These are phyloP conservation scores for Lepeophtheirus nordmannii DNA, from an alignment of 2,888 invertebrate species.

Conservation along the genomic window DNA sequence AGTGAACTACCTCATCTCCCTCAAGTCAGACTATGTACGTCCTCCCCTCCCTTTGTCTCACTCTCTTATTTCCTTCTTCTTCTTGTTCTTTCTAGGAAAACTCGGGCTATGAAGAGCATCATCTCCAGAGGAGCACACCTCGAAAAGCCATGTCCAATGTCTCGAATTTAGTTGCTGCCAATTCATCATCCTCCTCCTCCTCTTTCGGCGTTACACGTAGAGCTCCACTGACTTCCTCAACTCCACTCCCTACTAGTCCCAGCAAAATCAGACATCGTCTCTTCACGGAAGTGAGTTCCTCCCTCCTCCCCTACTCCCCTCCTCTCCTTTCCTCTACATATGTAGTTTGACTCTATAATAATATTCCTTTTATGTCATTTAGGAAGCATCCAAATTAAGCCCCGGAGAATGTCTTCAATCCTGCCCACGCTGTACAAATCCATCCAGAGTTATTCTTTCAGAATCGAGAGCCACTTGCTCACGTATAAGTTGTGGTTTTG, in stretches of 20 bases:
- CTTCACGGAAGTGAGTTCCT: conserved; percentile 8
- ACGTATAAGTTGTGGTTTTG: conserved; percentile 6
- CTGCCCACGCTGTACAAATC: conserved; percentile 10
- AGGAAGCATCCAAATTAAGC: conserved; percentile 13
- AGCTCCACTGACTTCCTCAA: not conserved
- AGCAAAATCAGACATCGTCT: conserved; percentile 15
- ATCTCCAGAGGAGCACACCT: conserved; percentile 2
- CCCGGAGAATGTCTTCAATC: conserved; percentile 10
- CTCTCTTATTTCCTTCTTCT: not conserved
- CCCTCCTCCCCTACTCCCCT: not conserved
- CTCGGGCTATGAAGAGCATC: not conserved
- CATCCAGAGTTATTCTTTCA: conserved; percentile 10
- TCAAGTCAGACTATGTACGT: not conserved
- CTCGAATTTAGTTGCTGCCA: not conserved
- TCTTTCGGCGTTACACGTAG: not conserved
- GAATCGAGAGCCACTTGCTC: conserved; percentile 1
- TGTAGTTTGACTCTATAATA: too few species aligned
- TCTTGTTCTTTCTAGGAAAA: not conserved
- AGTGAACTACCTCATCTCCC: not conserved
- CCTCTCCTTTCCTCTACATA: too few species aligned
- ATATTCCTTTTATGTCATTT: not conserved
- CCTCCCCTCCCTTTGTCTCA: not conserved
- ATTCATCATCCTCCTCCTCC: not conserved
- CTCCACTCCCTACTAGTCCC: conserved; percentile 2
- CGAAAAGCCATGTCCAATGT: conserved; percentile 20